These are phyloP conservation scores for Temnothorax rugatulus DNA, from an alignment of 2,888 invertebrate species.

Conservation along the genomic window DNA sequence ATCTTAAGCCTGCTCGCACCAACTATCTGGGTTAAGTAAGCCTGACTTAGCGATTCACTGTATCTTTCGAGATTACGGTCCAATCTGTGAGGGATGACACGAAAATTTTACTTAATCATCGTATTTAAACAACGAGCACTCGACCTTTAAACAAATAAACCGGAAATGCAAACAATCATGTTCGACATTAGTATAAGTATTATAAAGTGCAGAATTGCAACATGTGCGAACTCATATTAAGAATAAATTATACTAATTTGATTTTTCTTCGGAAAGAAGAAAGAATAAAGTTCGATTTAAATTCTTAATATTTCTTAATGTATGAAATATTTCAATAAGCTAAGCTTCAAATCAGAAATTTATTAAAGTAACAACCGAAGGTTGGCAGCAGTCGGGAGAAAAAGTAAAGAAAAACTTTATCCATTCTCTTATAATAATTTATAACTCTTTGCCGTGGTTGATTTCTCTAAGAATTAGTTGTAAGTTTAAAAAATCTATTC, in stretches of 20 bases:
- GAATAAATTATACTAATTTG: neutral
- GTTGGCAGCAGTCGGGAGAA: too few relatives aligned
- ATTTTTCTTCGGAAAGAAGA: neutral
- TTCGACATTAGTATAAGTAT: neutral
- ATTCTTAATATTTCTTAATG: neutral
- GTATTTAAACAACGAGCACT: neutral
- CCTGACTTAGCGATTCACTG: constrained; percentile 24
- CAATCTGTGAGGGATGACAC: neutral
- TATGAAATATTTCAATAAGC: neutral
- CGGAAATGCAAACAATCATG: neutral
- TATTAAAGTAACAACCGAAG: too few relatives aligned
- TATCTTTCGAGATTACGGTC: constrained; percentile 26
- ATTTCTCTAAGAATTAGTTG: neutral
- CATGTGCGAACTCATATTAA: neutral
- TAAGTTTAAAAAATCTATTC: neutral
- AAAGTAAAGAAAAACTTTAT: neutral
- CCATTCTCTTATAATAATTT: neutral
- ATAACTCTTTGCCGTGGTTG: neutral
- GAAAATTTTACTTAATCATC: constrained; percentile 26
- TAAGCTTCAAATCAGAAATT: constrained; percentile 1
- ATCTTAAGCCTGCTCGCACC: constrained; percentile 30
- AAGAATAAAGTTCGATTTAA: neutral
- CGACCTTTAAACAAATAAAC: neutral
- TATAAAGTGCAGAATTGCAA: neutral
- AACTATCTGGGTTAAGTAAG: constrained; percentile 41